phyloP scores from a whole-genome alignment of 2,113 vertebrate genomes.

The Tauraco erythrolophus region DNA sequence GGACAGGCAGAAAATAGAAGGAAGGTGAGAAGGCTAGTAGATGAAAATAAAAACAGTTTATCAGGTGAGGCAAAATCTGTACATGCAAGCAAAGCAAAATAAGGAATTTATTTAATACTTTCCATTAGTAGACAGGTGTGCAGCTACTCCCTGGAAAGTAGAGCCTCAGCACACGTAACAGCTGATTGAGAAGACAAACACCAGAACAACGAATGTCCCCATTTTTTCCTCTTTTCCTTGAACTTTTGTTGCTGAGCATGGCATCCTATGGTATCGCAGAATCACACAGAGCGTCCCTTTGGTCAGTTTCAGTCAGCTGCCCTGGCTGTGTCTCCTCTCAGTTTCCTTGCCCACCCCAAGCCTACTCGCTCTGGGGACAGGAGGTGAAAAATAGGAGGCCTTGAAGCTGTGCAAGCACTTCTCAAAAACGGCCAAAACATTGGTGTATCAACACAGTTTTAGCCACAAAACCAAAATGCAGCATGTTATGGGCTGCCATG shows the following conservation, averaged over 20 bases:
- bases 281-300: fast-evolving
- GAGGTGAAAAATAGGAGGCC: background rate
- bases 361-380: background rate
- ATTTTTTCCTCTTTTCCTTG: background rate
- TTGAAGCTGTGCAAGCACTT: background rate
- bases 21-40: fast-evolving
- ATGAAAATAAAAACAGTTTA: background rate
- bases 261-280: background rate
- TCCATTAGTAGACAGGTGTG: background rate
- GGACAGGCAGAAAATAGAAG: background rate
- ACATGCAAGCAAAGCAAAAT: background rate
- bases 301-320: background rate
- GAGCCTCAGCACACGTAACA: background rate
- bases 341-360: background rate
- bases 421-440: background rate
- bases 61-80: background rate
- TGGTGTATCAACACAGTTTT: background rate
- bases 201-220: background rate
- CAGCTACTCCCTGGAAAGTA: background rate
- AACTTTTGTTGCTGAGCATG: background rate
- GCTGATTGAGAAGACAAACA: background rate
- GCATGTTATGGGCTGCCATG: too few species aligned
- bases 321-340: background rate
- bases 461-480: background rate
- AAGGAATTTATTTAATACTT: background rate